Percentiles rank a stretch among this genome's conserved stretches.
Evolutionary conservation across 2,888 invertebrate species (phyloP).

Genomic region (Ecliptopera silaceata): DNA sequence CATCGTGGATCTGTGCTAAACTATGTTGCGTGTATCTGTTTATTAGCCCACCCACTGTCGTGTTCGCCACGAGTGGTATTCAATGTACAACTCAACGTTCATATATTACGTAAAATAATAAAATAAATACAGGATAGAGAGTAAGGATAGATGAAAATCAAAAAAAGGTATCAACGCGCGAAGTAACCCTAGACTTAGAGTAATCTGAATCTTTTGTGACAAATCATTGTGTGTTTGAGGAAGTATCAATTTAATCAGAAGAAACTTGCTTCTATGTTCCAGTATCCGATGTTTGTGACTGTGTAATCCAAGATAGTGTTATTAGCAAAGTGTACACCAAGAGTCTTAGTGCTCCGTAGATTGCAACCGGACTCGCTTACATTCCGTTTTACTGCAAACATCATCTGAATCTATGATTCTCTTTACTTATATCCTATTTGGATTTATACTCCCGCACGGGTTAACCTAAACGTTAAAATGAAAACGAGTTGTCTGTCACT

Average conservation of each 20-base stretch:
- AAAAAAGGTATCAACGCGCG: constrained; percentile 54
- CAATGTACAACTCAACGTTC: constrained; percentile 22
- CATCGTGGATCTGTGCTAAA: constrained; percentile 68
- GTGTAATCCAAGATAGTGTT: constrained; percentile 83
- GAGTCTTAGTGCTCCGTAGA: constrained; percentile 83
- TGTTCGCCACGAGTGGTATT: constrained; percentile 45
- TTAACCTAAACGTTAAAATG: not conserved
- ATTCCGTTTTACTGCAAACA: constrained; percentile 54
- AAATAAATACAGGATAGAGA: constrained; percentile 76
- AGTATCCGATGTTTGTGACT: constrained; percentile 74
- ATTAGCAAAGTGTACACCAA: constrained; percentile 79
- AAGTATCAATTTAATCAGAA: constrained; percentile 26
- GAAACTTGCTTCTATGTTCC: constrained; percentile 25
- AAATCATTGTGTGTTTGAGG: constrained; percentile 43
- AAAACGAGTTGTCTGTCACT: not conserved
- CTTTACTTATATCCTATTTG: not conserved
- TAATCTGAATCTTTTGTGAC: constrained; percentile 16
- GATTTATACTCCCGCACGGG: constrained; percentile 18
- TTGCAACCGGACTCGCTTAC: constrained; percentile 81
- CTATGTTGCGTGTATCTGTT: constrained; percentile 81
- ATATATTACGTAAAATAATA: constrained; percentile 37
- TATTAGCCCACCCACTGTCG: constrained; percentile 70
- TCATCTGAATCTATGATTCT: not conserved
- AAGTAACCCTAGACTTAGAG: constrained; percentile 24
- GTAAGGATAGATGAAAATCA: constrained; percentile 73